These are phyloP conservation scores for Eulemur macaco DNA, from an alignment of 2,113 vertebrate species.

Conservation along the genomic window DNA sequence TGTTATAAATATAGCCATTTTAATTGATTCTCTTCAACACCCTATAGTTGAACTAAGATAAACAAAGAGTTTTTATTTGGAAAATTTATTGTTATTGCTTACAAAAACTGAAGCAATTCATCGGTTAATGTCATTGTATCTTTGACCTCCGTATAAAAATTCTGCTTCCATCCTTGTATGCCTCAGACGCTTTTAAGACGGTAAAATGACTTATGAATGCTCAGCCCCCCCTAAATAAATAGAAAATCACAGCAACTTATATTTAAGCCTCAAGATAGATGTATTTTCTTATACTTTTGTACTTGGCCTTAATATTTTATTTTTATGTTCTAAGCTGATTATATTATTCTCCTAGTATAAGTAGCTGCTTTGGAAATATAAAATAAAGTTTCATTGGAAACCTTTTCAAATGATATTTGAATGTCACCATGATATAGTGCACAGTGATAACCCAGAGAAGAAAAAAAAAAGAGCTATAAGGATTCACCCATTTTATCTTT, in stretches of 20 bases:
- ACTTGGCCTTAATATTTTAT: background rate
- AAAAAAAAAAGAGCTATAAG: background rate
- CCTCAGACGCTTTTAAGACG: background rate
- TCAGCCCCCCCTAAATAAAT: background rate
- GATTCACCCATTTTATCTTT: background rate
- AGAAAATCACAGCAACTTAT: background rate
- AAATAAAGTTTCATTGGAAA: background rate
- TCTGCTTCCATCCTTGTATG: background rate
- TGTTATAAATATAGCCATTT: background rate
- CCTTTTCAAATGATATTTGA: background rate
- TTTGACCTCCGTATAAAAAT: background rate
- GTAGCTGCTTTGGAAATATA: background rate
- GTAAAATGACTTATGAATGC: background rate
- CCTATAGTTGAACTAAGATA: background rate
- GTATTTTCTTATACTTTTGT: background rate
- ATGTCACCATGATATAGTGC: background rate
- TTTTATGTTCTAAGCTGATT: background rate
- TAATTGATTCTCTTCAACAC: background rate
- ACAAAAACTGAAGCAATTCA: background rate
- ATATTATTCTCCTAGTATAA: background rate
- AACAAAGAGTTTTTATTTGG: conserved; percentile 4
- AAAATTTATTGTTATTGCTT: conserved; percentile 3
- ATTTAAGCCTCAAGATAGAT: background rate
- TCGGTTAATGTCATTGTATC: background rate
- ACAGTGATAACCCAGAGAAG: background rate